Base-by-base conservation (phyloP, 2,797 vertebrate species). In the Setipinna tenuifilis region DNA sequence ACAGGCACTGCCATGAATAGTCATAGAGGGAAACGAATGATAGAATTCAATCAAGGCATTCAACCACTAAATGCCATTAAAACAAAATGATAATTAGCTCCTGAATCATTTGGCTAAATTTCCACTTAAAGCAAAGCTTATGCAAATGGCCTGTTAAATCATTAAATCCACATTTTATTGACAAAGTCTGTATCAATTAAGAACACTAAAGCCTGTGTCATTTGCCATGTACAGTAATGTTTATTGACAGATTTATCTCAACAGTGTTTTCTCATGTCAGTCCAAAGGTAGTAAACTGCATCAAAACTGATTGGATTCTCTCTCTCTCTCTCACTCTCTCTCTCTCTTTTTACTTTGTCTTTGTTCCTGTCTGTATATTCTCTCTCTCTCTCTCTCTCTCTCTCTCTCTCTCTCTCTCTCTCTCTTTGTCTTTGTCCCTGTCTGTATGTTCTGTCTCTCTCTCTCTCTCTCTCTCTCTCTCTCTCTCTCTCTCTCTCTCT, bases 211-310 rank as follows among this genome's bases (percentile, higher is more conserved):
- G 91, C 92, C 92, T 91, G 92, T 93, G 91, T 93, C 90, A 91
- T 93, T 94, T 93, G 92, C 93, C 93, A 93, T 91, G 91, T 87
- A 91, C 91, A 90, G 94, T 94, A 92, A 96, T 94, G 93, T 91
- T 92, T 94, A 96, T 94, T 94, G 94, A 94, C 94, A 94, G 93
- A 91, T 92, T 93, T 94, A 93, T 92, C 95, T 93, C 35, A 19
- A 4, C 17, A 19, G 94, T 95, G 31, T 94, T 94, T 91, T 93
- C 93, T 92, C 48, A 81, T 82, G 82, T 84, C 84, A 83, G 89
- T 88, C 85, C 71, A 25, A 82, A 75, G 83, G 87, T 83, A 54
- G 87, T 89, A 87, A 88, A 87, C 86, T 88, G 86, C 89, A 90
- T 86, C 84, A 89, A 89, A 89, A 88, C 82, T 88, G 86, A 89